Percentiles rank a stretch among this genome's conserved stretches.
These are phyloP conservation scores for Stomorhina lunata DNA, from an alignment of 2,888 invertebrate genomes.

Conservation along the genomic window DNA sequence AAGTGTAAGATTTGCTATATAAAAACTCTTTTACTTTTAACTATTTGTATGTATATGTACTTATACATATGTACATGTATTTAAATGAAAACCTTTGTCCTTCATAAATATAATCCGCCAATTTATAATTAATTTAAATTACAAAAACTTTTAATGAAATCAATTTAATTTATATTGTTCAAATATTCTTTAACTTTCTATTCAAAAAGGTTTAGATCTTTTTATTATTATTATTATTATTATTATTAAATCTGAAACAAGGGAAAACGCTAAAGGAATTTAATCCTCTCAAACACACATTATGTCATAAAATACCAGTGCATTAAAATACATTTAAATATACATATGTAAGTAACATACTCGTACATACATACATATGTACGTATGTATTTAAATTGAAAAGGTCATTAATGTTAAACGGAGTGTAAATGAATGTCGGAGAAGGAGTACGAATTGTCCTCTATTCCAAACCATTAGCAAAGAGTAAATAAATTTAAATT, in stretches of 20 bases:
- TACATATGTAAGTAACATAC: too few relatives aligned
- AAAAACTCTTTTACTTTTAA: too few relatives aligned
- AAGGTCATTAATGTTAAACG: conserved; percentile 10
- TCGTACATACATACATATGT: too few relatives aligned
- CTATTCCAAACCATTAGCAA: too few relatives aligned
- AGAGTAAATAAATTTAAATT: too few relatives aligned
- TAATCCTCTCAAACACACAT: neutral
- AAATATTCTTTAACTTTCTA: neutral
- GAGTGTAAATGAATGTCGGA: neutral
- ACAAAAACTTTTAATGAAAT: conserved; percentile 26
- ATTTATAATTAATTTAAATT: neutral
- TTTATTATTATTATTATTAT: too few relatives aligned
- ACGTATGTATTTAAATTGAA: neutral
- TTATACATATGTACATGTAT: too few relatives aligned
- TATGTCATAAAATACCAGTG: conserved; percentile 4
- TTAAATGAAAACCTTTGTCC: neutral
- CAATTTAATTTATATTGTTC: conserved; percentile 36
- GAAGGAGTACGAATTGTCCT: neutral
- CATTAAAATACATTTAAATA: too few relatives aligned
- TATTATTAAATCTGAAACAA: neutral
- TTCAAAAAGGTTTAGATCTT: neutral
- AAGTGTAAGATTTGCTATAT: too few relatives aligned
- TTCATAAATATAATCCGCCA: too few relatives aligned
- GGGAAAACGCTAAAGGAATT: neutral
- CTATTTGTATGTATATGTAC: too few relatives aligned